phyloP scores from a whole-genome alignment of 2,113 vertebrate species.

The Phasianus colchicus region DNA sequence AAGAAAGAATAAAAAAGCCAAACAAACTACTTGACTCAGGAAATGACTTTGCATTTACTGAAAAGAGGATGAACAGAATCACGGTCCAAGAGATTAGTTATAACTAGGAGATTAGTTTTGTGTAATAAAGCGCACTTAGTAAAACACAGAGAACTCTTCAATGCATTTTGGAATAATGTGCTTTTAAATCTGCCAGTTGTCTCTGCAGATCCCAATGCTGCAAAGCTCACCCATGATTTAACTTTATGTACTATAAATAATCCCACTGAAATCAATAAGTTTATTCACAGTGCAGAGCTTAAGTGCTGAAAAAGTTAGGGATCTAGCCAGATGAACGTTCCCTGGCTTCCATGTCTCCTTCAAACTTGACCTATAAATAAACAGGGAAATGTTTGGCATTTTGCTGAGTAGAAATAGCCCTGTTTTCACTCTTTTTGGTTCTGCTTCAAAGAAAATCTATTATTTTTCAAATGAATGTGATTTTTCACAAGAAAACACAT shows the following conservation, averaged over 20 bases:
- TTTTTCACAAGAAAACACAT: background rate
- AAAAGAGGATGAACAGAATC: background rate
- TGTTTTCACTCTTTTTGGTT: background rate
- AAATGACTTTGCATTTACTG: background rate
- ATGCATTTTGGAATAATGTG: background rate
- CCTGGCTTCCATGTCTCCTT: background rate
- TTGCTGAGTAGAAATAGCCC: background rate
- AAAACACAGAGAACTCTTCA: background rate
- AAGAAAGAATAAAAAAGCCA: background rate
- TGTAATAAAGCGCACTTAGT: background rate
- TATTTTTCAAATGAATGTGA: background rate
- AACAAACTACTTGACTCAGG: background rate
- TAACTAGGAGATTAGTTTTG: slow-evolving; percentile 27
- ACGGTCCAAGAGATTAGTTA: background rate
- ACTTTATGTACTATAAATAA: background rate
- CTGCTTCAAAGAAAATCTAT: slow-evolving; percentile 1
- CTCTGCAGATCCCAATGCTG: background rate
- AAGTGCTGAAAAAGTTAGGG: background rate
- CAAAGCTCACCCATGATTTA: background rate
- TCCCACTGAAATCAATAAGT: background rate
- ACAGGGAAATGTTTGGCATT: background rate
- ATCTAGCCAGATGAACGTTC: background rate
- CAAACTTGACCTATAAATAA: background rate
- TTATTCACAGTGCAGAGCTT: background rate
- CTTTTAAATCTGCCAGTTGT: background rate